Base-by-base conservation (phyloP, 2,113 vertebrate species). In the Labeo catla region DNA sequence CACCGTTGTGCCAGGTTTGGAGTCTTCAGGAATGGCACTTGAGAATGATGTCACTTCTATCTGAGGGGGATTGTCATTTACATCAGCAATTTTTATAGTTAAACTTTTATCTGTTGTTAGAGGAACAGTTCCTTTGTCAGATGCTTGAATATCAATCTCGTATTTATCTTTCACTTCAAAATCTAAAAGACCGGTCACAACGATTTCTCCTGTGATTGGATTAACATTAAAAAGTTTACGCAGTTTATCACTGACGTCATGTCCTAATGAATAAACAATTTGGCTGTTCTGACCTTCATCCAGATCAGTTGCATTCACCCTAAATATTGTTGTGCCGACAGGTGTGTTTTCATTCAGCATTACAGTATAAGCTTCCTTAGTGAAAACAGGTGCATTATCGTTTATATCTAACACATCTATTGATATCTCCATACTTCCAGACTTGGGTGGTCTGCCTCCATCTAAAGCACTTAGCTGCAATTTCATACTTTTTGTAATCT, bases 1-100 rank as follows among this genome's bases (percentile, higher is more conserved):
- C 8, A 92, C 76, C 4, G 85, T 88, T 12, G 91, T 91, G 8
- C 92, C 90, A 3, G 72, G 45, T n/a, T 68, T 85, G 0, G 89
- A 86, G 45, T 91, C 83, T 59, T 92, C 91, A 6, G 86, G 66
- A 76, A 97, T 91, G 0, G 95, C 92, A 61, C 93, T 96, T 50
- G 96, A 96, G 82, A 96, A 84, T n/a, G 95, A 96, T 0, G 94
- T 96, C 76, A 97, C 91, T 52, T 95, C 90, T 83, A 97, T 95
- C 70, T 96, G 95, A 4, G 96, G 96, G 4, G 92, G 92, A 3
- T 97, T 97, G 39, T 93, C 92, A 72, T 92, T 93, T 6, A 91
- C n/a, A 59, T 93, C 92, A 15, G 89, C 39, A 4, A 93, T 84
- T 76, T 90, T 87, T 61, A 92, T 88, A 11, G 72, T 87, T 2